These are phyloP conservation scores for Spisula solida DNA, from an alignment of 2,888 invertebrate species.

Conservation along the genomic window DNA sequence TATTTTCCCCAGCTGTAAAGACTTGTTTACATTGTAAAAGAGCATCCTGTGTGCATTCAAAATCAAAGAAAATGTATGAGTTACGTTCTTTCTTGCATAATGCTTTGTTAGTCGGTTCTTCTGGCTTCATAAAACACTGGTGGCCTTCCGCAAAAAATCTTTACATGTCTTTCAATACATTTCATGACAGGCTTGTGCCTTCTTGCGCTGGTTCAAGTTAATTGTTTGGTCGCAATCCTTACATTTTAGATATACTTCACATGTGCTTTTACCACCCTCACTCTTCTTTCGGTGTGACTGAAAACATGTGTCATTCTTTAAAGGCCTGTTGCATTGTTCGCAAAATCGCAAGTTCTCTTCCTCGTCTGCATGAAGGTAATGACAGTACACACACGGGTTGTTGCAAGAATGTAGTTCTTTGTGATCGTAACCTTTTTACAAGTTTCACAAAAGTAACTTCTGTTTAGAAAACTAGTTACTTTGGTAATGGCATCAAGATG, in stretches of 20 bases:
- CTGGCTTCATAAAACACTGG: constrained; percentile 40
- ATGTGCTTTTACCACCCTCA: constrained; percentile 45
- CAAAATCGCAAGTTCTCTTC: background rate
- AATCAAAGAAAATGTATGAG: constrained; percentile 61
- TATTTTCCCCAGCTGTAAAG: constrained; percentile 17
- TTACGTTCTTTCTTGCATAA: background rate
- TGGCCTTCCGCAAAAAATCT: constrained; percentile 31
- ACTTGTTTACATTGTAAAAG: constrained; percentile 35
- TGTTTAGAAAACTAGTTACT: no score
- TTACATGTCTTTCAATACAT: constrained; percentile 36
- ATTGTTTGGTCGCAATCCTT: constrained; percentile 41
- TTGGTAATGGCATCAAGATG: constrained; percentile 66
- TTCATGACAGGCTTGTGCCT: constrained; percentile 13
- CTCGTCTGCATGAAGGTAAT: constrained; percentile 36
- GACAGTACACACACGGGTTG: constrained; percentile 41
- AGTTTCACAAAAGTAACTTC: constrained; percentile 49
- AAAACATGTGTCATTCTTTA: background rate
- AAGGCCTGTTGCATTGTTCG: background rate
- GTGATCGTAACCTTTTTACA: constrained; percentile 37
- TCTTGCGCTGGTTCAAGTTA: constrained; percentile 29
- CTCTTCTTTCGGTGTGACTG: background rate
- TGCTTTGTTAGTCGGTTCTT: background rate
- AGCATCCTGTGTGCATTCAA: constrained; percentile 59
- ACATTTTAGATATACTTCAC: constrained; percentile 32
- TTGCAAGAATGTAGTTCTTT: constrained; percentile 43